Base-by-base conservation (phyloP, 2,113 vertebrate genomes). In the Suncus etruscus region DNA sequence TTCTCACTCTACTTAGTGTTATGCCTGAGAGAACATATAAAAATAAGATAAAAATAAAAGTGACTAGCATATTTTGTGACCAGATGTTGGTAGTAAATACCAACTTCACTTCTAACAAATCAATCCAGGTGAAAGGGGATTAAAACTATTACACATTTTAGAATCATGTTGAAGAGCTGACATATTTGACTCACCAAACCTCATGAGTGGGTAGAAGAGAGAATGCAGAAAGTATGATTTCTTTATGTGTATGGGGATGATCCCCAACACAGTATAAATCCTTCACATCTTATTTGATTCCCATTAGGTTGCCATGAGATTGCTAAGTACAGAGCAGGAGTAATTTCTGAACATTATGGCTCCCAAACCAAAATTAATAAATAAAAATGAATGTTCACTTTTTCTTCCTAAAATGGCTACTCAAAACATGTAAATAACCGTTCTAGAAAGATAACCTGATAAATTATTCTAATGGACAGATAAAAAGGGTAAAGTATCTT, bases 61-160 rank as follows among this genome's bases (percentile, higher is more conserved):
- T 29, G 32, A 86, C 12, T 16, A 70, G 25, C 10, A 32, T 16
- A 72, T 78, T 81, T 25, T 78, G 58, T 75, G 58, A 27, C 6
- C 27, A 73, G 29, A 83, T 27, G 31, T 80, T 68, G 39, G 29
- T 50, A 47, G 32, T 84, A 51, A 48, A 50, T 68, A 91, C 39
- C 39, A 39, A 39, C 63, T 87, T 90, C 90, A 39, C 81, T 93
- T 86, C 58, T 82, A 86, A 74, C 51, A 79, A 69, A 86, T 91
- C 87, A 92, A 73, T 84, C 39, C 47, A 91, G 73, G 80, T 86
- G 92, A 88, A 89, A 22, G 87, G 10, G 87, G 83, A 86, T 70
- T 70, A 86, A 91, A 93, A 89, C 31, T 47, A 90, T 78, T 92
- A 84, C 76, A 68, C 25, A 78, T 77, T 89, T 92, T 87, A 89